Base-by-base conservation (phyloP, 92 coral and sea anemone genomes). In the Umimayanthus chanpuru region DNA sequence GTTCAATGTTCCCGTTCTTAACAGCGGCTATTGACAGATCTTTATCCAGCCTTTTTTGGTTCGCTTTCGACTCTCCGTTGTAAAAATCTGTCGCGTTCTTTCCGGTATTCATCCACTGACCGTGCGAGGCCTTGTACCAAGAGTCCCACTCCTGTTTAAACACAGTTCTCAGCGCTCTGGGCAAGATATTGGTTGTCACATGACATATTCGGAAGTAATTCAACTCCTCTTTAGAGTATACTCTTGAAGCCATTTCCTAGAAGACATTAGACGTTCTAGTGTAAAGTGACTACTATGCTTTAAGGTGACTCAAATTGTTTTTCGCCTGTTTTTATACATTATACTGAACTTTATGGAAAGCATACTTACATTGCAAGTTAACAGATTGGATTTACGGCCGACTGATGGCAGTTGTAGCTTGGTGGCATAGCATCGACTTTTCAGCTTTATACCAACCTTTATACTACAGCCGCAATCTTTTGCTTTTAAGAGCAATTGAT, bases 41-140 rank as follows among this genome's bases (percentile, higher is more conserved):
- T 55, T 32, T 58, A 14, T 78, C 72, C 58, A 77, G 66, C 40
- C 58, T 75, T 30, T 71, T 58, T n/a, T 75, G 65, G 65, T 55
- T 55, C 65, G 65, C 65, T 55, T 55, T 55, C 16, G 65, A 55
- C 65, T 55, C 65, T 55, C 65, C 65, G 65, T 55, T 55, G 65
- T 55, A 7, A 68, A 87, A 84, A 15, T 72, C 82, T 16, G 44
- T 12, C 5, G 87, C 91, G 50, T 79, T 89, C 28, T 32, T 81
- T 2, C 55, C 16, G 15, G 91, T 89, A 44, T 89, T 79, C 28
- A 68, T 58, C 91, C 91, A 89, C 14, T 58, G 49, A 39, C 91
- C 91, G 7, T 29, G 40, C 16, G 61, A 28, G 5, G 39, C 16
- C 40, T 49, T 66, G 81, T 89, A 23, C 14, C 73, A 40, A 6